A percentile compares a stretch with the other conserved stretches of the same genome.
Evolutionary conservation across 1,140 invertebrate species (phyloP).

Genomic region (Saccostrea glomerata): DNA sequence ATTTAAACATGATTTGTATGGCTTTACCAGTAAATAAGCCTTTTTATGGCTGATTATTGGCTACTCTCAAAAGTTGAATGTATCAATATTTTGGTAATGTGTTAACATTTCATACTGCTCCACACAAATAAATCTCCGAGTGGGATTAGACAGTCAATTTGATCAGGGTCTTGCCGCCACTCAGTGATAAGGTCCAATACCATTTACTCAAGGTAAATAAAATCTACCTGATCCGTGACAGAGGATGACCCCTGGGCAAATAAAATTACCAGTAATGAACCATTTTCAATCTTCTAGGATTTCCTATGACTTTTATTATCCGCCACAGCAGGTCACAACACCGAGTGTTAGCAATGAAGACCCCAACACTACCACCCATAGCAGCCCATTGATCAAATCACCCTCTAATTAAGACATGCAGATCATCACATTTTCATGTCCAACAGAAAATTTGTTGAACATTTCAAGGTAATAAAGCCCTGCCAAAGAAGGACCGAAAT

Average conservation of each 20-base stretch:
- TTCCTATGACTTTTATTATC: background rate
- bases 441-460: constrained; percentile 18
- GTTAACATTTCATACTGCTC: background rate
- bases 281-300: constrained; percentile 18
- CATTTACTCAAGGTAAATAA: constrained; percentile 20
- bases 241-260: background rate
- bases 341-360: background rate
- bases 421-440: constrained; percentile 18
- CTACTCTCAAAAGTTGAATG: constrained; percentile 23
- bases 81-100: constrained; percentile 25
- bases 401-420: constrained; percentile 33
- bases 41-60: constrained; percentile 33
- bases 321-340: background rate
- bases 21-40: constrained; percentile 22
- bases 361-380: background rate
- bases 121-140: constrained; percentile 6
- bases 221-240: constrained; percentile 24
- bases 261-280: constrained; percentile 10
- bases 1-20: constrained; percentile 32
- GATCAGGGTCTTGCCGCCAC: background rate
- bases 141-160: constrained; percentile 11
- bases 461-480: constrained; percentile 17
- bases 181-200: constrained; percentile 6
- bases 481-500: background rate
- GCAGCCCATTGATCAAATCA: background rate